Evolutionary conservation across 2,797 vertebrate species (phyloP).

Genomic region (Mallotus villosus): DNA sequence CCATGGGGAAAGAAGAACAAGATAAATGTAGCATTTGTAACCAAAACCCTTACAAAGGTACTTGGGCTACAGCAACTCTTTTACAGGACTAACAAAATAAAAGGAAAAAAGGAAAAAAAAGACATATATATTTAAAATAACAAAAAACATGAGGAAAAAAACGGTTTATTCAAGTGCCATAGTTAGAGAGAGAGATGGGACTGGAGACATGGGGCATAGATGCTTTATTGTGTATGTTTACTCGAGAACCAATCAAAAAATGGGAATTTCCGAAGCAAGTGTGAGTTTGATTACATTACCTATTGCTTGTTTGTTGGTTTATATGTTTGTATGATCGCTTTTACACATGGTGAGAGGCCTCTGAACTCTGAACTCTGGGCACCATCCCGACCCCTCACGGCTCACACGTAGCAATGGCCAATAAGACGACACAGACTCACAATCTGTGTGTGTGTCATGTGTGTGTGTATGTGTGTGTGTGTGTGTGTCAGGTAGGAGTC

Average conservation of each 20-base stretch:
- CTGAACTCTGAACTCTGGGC: conserved; percentile 67
- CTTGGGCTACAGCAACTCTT: conserved; percentile 60
- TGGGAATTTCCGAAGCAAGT: conserved; percentile 64
- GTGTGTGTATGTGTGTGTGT: conserved; percentile 23
- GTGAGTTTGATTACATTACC: conserved; percentile 67
- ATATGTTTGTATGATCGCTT: conserved; percentile 53
- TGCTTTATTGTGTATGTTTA: conserved; percentile 72
- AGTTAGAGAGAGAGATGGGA: conserved; percentile 62
- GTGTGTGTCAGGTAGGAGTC: conserved; percentile 6
- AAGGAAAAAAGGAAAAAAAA: conserved; percentile 41
- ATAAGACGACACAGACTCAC: conserved; percentile 34
- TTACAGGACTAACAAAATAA: conserved; percentile 62
- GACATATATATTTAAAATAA: not conserved
- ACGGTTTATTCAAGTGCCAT: conserved; percentile 77
- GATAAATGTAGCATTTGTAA: conserved; percentile 75
- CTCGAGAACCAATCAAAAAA: conserved; percentile 70
- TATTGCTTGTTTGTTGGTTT: not conserved
- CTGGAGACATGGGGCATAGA: conserved; percentile 65
- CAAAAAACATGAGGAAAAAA: conserved; percentile 17
- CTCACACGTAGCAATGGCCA: conserved; percentile 38
- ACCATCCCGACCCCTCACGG: conserved; percentile 44
- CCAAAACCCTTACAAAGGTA: conserved; percentile 62
- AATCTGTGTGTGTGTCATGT: conserved; percentile 31
- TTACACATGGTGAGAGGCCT: conserved; percentile 60
- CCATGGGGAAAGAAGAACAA: conserved; percentile 65